Percentiles rank a stretch among this genome's conserved stretches.
These are phyloP conservation scores for Miltochrista miniata DNA, from an alignment of 2,888 invertebrate genomes.

Conservation along the genomic window DNA sequence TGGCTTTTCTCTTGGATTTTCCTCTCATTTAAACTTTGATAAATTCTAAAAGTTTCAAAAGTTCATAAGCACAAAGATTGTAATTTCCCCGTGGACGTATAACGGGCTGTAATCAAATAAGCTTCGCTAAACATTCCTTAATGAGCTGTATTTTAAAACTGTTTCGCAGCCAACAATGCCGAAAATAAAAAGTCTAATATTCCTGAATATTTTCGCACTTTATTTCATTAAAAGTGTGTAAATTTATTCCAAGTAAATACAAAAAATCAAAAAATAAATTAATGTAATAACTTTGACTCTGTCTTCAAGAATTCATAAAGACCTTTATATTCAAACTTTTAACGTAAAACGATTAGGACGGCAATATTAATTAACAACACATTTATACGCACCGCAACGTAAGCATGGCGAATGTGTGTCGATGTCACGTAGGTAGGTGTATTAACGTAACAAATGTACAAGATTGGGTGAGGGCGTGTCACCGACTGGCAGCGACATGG, in stretches of 20 bases:
- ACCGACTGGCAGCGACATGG: conserved; percentile 55
- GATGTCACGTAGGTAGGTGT: conserved; percentile 42
- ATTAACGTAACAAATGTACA: conserved; percentile 48
- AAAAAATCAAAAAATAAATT: no score
- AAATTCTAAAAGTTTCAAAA: no score
- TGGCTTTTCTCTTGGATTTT: no score
- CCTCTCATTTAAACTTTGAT: no score
- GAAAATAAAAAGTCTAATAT: not conserved
- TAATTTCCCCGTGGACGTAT: conserved; percentile 68
- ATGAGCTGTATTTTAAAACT: conserved; percentile 71
- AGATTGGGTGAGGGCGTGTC: conserved; percentile 51
- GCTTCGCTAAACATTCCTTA: conserved; percentile 73
- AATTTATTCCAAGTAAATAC: no score
- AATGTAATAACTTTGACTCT: no score
- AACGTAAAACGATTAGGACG: no score
- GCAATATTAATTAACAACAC: conserved; percentile 5
- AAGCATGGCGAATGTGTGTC: conserved; percentile 29
- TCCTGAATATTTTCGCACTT: conserved; percentile 51
- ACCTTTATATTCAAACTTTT: no score
- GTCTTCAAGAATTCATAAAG: no score
- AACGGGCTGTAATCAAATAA: conserved; percentile 71
- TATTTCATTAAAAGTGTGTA: no score
- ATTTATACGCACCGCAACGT: conserved; percentile 14
- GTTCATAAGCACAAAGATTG: no score
- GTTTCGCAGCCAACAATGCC: conserved; percentile 37